phyloP scores from a whole-genome alignment of 2,888 invertebrate species.

The Drosophila fulvimacula region DNA sequence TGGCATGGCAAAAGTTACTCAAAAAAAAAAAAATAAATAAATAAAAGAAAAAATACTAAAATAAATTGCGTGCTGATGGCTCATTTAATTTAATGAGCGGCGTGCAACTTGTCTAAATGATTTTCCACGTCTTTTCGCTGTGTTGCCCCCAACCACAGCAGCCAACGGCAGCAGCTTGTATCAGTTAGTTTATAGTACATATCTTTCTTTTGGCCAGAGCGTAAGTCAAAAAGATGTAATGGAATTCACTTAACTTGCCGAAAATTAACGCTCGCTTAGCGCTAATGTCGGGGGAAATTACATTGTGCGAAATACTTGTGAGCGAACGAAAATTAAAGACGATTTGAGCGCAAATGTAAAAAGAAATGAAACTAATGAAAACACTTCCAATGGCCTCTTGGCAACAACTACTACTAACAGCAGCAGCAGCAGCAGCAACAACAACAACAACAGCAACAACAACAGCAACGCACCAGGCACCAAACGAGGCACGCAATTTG shows the following conservation, averaged over 20 bases:
- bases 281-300: conserved; percentile 57
- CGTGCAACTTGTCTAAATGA: conserved; percentile 84
- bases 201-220: conserved; percentile 17
- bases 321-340: conserved; percentile 64
- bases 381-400: conserved; percentile 62
- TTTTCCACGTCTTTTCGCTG: conserved; percentile 69
- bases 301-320: conserved; percentile 57
- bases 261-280: conserved; percentile 68
- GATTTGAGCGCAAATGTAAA: conserved; percentile 72
- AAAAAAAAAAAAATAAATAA: conserved; percentile 72
- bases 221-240: conserved; percentile 56
- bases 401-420: conserved; percentile 19
- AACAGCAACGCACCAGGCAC: conserved; percentile 65
- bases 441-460: conserved; percentile 41
- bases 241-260: conserved; percentile 63
- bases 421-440: conserved; percentile 43
- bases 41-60: conserved; percentile 82
- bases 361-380: conserved; percentile 79
- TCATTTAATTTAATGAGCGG: conserved; percentile 85
- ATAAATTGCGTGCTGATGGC: conserved; percentile 85
- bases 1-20: conserved; percentile 74
- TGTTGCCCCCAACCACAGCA: conserved; percentile 12
- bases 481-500: conserved; percentile 78
- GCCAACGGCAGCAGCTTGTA: conserved; percentile 27
- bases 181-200: conserved; percentile 27